Base-by-base conservation (phyloP, 2,797 vertebrate species). In the Sebastes cheni region DNA sequence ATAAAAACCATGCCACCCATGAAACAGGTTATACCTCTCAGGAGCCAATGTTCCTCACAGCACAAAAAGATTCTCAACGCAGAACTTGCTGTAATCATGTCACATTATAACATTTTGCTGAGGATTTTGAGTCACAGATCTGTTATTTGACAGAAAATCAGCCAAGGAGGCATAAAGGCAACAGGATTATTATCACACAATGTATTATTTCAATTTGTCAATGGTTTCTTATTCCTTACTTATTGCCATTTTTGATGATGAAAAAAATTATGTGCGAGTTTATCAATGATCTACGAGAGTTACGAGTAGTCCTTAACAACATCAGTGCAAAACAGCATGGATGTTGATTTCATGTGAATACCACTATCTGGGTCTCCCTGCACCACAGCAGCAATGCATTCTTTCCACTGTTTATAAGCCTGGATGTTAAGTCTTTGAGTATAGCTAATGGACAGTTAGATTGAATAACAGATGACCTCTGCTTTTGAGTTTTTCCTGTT, bases 361-460 rank as follows among this genome's bases (percentile, higher is more conserved):
- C 30, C 32, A 23, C 42, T 66, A 22, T 58, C 68, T 66, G 10
- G 16, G 16, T 25, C 36, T 75, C 68, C n/a, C 23, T 18, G 16
- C 5, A 55, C 42, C 30, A 65, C 13, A 67, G 30, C 34, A 79
- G 77, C 69, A 77, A 50, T 56, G 62, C 61, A 83, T 62, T 86
- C 36, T 73, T 86, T 81, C 79, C 75, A 80, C 61, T 82, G 84
- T 83, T 84, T 87, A 73, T 71, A 65, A 56, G 52, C 27, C 22
- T 78, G 23, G 67, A 65, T 72, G 68, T 78, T 71, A 74, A 74
- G 67, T 67, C 56, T 82, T 29, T 79, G 61, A 68, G 65, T 39
- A 7, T 25, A 52, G 81, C 46, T 85, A 83, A 85, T 81, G 82
- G 80, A 82, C 60, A 67, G 34, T 76, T 46, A 32, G 54, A 66